Evolutionary conservation across 2,888 invertebrate species (phyloP).

Genomic region (Drosophila paracracens): DNA sequence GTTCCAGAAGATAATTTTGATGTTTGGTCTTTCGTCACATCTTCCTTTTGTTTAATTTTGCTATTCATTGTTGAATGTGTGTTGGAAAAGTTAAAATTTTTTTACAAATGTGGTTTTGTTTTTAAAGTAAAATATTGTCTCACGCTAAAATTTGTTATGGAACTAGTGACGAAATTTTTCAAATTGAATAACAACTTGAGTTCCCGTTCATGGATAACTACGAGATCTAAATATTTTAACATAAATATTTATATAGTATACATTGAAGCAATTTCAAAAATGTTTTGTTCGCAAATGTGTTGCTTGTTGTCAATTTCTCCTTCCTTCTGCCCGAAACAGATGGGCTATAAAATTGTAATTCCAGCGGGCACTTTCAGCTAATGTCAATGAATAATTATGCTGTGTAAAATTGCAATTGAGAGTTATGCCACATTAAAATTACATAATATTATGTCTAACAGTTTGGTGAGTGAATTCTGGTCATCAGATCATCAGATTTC

Average conservation of each 20-base stretch:
- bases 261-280: neutral
- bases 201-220: neutral
- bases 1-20: neutral
- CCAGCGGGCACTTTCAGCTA: neutral
- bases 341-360: neutral
- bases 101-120: neutral
- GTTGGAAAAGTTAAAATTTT: neutral
- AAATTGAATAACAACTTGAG: neutral
- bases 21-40: neutral
- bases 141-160: slow-evolving; percentile 18
- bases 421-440: slow-evolving; percentile 12
- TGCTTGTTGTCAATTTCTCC: neutral
- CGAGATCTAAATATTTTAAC: neutral
- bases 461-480: slow-evolving; percentile 29
- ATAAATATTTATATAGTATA: neutral
- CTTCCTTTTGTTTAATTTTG: slow-evolving; percentile 30
- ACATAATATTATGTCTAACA: slow-evolving; percentile 28
- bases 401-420: slow-evolving; percentile 11
- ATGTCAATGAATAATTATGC: slow-evolving; percentile 1
- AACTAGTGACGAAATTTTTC: neutral
- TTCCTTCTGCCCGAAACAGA: neutral
- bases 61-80: slow-evolving; percentile 19
- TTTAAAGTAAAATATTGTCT: slow-evolving; percentile 4
- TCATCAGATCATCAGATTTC: slow-evolving; percentile 43
- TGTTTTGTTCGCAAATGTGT: neutral